These are phyloP conservation scores for Pristionchus exspectatus DNA, from an alignment of 2,888 invertebrate genomes.

Conservation along the genomic window DNA sequence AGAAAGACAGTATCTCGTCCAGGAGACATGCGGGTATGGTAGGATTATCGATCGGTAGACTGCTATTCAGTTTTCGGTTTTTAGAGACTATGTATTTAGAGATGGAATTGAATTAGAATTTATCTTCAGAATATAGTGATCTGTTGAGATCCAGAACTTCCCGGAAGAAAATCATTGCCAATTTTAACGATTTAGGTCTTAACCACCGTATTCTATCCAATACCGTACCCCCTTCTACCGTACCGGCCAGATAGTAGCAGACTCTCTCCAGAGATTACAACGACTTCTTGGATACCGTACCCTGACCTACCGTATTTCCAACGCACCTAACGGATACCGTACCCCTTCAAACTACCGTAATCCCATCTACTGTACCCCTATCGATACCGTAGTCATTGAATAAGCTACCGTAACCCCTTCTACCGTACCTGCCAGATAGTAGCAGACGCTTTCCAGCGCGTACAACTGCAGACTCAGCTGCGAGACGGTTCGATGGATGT, in stretches of 20 bases:
- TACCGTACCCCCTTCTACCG: no score
- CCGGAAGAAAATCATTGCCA: no score
- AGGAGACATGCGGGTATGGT: no score
- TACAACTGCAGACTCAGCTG: conserved; percentile 66
- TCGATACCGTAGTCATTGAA: not conserved
- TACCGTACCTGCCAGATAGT: conserved; percentile 71
- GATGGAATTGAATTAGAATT: no score
- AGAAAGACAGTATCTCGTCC: no score
- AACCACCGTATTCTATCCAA: no score
- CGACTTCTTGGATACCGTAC: not conserved
- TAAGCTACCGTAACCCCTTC: not conserved
- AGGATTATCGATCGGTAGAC: no score
- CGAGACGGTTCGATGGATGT: conserved; percentile 62
- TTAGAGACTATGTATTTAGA: no score
- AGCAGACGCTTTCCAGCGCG: conserved; percentile 74
- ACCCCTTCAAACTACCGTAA: not conserved
- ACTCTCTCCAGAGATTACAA: conserved; percentile 71
- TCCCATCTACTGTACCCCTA: not conserved
- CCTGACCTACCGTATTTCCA: not conserved
- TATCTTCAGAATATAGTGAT: no score
- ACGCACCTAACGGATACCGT: conserved; percentile 69
- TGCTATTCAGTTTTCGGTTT: no score
- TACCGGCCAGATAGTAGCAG: not conserved
- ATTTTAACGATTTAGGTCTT: no score
- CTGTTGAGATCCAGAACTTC: no score